These are phyloP conservation scores for Sycophila texana DNA, from an alignment of 2,888 invertebrate species.

Conservation along the genomic window DNA sequence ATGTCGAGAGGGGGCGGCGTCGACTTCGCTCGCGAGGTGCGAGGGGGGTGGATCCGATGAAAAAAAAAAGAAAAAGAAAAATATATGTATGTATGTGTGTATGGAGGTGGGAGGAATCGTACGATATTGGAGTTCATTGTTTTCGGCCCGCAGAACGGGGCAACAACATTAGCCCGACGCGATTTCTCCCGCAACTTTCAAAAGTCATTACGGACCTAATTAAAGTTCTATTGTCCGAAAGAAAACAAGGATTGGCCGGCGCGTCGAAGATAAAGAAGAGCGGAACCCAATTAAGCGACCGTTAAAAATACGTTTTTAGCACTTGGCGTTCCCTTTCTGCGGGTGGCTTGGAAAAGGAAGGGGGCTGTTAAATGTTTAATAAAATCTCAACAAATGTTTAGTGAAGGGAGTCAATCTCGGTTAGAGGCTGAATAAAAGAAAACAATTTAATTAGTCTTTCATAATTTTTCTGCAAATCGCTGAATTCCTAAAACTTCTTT, in stretches of 20 bases:
- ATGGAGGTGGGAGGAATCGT: not conserved
- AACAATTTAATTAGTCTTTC: not conserved
- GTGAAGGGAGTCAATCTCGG: not conserved
- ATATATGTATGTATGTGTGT: too few species aligned
- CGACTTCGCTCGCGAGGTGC: not conserved
- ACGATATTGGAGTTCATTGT: slow-evolving; percentile 39
- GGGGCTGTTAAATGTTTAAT: not conserved
- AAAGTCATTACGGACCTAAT: slow-evolving; percentile 47
- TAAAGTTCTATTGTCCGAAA: slow-evolving; percentile 46
- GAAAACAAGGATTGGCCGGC: slow-evolving; percentile 30
- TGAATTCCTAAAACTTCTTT: not conserved
- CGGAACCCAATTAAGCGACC: slow-evolving; percentile 20
- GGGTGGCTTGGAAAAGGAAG: not conserved
- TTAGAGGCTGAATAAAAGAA: not conserved
- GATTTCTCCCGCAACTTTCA: slow-evolving; percentile 26
- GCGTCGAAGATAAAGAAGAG: not conserved
- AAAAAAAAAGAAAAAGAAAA: not conserved
- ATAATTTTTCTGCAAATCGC: not conserved
- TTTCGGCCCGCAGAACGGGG: slow-evolving; percentile 9
- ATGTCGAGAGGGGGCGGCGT: not conserved
- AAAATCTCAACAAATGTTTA: not conserved
- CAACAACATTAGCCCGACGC: slow-evolving; percentile 33
- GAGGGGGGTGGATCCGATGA: too few species aligned
- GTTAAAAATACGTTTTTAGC: slow-evolving; percentile 19
- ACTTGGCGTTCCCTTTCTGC: not conserved